Conservation (phyloP, 2,888 invertebrate genomes). For the Leucophenga maculata region DNA sequence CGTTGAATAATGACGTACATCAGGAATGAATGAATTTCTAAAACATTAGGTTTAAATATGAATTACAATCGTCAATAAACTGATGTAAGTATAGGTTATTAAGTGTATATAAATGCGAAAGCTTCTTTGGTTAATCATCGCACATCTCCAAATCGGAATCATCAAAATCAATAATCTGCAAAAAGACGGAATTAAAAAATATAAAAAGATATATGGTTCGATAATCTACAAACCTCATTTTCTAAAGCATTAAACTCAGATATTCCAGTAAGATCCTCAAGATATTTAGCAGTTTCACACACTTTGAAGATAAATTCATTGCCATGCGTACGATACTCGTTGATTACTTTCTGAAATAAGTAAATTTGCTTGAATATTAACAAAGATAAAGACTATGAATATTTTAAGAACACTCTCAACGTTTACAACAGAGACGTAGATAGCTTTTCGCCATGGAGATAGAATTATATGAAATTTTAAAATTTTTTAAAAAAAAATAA, state of each 20-base stretch:
- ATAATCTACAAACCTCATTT: conserved; percentile 72
- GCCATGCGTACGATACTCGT: conserved; percentile 74
- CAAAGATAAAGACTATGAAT: no score
- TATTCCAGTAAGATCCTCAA: conserved; percentile 91
- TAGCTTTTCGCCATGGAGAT: no score
- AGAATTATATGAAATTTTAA: no score
- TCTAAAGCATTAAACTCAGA: conserved; percentile 77
- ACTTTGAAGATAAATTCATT: conserved; percentile 84
- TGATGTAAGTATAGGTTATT: no score
- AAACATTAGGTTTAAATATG: no score
- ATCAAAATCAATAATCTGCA: conserved; percentile 69
- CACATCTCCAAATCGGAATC: conserved; percentile 68
- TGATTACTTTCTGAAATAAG: conserved; percentile 69
- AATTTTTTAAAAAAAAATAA: conserved; percentile 12
- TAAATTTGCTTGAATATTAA: no score
- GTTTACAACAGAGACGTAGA: no score
- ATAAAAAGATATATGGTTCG: neutral
- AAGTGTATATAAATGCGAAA: no score
- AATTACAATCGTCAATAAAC: no score
- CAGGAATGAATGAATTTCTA: no score
- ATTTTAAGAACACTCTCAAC: no score
- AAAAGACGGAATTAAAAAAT: neutral
- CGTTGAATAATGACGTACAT: no score
- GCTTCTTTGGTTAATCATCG: conserved; percentile 50
- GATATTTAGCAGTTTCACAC: conserved; percentile 84